These are phyloP conservation scores for Xestia xanthographa DNA, from an alignment of 2,888 invertebrate species.

Conservation along the genomic window DNA sequence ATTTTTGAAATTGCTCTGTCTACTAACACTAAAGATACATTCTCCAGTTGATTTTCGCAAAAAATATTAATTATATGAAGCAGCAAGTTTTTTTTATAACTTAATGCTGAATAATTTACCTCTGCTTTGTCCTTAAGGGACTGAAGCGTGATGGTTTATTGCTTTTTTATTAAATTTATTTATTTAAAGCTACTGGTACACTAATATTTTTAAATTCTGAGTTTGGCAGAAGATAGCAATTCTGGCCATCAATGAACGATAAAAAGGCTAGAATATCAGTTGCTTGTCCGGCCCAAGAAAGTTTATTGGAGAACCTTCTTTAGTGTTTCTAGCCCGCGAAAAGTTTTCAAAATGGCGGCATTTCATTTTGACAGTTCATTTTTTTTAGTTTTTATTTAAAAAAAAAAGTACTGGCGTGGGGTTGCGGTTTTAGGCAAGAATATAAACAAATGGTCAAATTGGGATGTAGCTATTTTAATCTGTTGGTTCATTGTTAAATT, in stretches of 20 bases:
- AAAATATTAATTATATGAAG: conserved; percentile 17
- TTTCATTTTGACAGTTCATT: not conserved
- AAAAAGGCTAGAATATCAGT: conserved; percentile 44
- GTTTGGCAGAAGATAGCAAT: conserved; percentile 12
- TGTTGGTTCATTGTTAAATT: not conserved
- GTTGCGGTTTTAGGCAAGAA: not conserved
- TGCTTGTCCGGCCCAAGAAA: conserved; percentile 44
- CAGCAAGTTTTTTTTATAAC: conserved; percentile 15
- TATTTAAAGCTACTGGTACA: conserved; percentile 31
- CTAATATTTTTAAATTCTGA: conserved; percentile 53
- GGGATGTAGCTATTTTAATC: not conserved
- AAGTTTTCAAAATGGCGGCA: not conserved
- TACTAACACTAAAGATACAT: not conserved
- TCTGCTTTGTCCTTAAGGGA: conserved; percentile 54
- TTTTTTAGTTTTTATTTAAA: not conserved
- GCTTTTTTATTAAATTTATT: conserved; percentile 45
- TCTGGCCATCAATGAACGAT: conserved; percentile 2
- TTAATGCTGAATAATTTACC: conserved; percentile 21
- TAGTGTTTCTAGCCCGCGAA: not conserved
- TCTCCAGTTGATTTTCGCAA: conserved; percentile 5
- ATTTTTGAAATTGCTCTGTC: not conserved
- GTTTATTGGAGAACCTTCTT: not conserved
- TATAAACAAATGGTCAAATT: not conserved
- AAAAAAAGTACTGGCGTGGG: too few species aligned
- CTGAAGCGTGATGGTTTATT: conserved; percentile 42